Conservation (phyloP, 2,888 invertebrate genomes). For the Luperina nickerlii region DNA sequence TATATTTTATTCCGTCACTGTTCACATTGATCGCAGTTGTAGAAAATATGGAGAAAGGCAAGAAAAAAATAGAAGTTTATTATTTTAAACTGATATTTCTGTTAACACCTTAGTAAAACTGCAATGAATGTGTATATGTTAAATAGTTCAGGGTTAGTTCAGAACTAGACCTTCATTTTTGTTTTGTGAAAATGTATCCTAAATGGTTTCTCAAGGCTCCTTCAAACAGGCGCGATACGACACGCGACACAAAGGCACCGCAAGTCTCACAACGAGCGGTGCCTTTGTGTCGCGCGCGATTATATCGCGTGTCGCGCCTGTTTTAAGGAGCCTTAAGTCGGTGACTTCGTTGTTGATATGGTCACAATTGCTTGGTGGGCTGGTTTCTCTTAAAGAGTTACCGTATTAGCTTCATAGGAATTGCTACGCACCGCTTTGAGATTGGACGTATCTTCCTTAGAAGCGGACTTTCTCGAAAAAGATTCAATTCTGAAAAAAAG, state of each 20-base stretch:
- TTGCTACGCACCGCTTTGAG: background rate
- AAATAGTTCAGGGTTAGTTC: conserved; percentile 18
- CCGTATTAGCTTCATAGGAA: background rate
- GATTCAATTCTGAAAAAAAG: background rate
- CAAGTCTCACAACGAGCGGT: no score
- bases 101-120: conserved; percentile 8
- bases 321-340: no score
- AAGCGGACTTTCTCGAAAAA: background rate
- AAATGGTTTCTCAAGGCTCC: background rate
- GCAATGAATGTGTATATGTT: background rate
- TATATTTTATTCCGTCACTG: conserved; percentile 41
- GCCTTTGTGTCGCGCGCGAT: no score
- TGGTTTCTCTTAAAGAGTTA: background rate
- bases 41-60: conserved; percentile 20
- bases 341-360: background rate
- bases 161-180: background rate
- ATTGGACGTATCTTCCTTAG: background rate
- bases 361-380: background rate
- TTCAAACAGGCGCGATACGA: no score
- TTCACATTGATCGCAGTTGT: conserved; percentile 25
- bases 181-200: background rate
- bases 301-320: no score
- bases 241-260: no score
- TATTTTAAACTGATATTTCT: conserved; percentile 20
- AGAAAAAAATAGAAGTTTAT: background rate